These are phyloP conservation scores for Parotia lawesii DNA, from an alignment of 2,113 vertebrate genomes.

Conservation along the genomic window DNA sequence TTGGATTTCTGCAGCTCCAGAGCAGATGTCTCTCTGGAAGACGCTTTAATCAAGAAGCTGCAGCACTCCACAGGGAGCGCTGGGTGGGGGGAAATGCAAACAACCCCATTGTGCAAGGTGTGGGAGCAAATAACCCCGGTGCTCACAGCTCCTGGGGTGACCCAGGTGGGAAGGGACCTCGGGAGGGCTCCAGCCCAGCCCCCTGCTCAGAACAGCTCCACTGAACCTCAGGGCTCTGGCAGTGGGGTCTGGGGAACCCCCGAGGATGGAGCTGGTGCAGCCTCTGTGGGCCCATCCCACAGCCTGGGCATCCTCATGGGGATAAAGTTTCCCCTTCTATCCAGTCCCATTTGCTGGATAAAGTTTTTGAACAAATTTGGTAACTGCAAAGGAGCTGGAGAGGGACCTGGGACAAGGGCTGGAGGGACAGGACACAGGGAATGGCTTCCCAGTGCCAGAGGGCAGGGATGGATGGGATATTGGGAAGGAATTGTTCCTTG, in stretches of 20 bases:
- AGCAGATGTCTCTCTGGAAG: not conserved
- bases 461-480: not conserved
- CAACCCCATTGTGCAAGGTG: rapidly evolving
- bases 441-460: not conserved
- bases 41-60: not conserved
- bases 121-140: rapidly evolving
- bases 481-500: not conserved
- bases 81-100: not conserved
- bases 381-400: not conserved
- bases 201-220: not conserved
- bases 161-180: not conserved
- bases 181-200: not conserved
- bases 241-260: not conserved
- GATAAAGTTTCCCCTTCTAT: not conserved
- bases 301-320: not conserved
- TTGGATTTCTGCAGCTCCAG: not conserved
- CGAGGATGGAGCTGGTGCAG: not conserved
- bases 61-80: not conserved
- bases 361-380: not conserved
- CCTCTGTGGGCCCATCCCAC: rapidly evolving
- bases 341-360: not conserved
- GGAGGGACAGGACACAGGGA: not conserved
- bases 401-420: not conserved
- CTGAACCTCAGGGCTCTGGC: not conserved
- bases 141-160: not conserved